Conservation (phyloP, 2,888 invertebrate genomes). For the Hedychridium roseum region DNA sequence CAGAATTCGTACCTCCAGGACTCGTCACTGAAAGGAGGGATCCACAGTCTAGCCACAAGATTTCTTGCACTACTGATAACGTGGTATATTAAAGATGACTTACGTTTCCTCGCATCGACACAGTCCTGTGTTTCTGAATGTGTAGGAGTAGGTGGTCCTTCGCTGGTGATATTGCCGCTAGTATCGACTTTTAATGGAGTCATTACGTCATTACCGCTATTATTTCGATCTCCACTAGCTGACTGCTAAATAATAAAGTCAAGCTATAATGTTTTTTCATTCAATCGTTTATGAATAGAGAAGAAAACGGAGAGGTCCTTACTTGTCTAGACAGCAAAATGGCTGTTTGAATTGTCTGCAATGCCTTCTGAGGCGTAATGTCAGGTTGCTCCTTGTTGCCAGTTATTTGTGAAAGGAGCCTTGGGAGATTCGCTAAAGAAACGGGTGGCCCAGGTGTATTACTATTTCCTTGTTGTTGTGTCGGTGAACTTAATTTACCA, state of each 20-base stretch:
- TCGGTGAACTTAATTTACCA: constrained; percentile 57
- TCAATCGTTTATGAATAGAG: not conserved
- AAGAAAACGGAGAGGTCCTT: constrained; percentile 29
- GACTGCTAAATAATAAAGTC: constrained; percentile 47
- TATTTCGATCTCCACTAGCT: constrained; percentile 52
- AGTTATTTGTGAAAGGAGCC: constrained; percentile 66
- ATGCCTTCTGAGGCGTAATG: constrained; percentile 67
- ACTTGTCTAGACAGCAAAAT: constrained; percentile 61
- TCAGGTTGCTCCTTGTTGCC: constrained; percentile 65
- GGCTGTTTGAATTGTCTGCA: constrained; percentile 67
- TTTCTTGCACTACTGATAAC: too few relatives aligned
- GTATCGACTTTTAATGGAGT: constrained; percentile 68
- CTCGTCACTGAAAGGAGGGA: constrained; percentile 59
- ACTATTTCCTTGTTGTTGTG: constrained; percentile 52
- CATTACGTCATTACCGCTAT: constrained; percentile 57
- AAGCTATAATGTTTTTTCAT: not conserved
- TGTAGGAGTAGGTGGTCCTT: constrained; percentile 81
- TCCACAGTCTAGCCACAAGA: constrained; percentile 7
- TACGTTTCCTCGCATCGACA: constrained; percentile 72
- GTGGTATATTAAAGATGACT: too few relatives aligned
- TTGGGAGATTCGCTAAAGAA: constrained; percentile 65
- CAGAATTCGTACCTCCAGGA: constrained; percentile 59
- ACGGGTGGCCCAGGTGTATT: constrained; percentile 64
- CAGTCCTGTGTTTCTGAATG: constrained; percentile 77
- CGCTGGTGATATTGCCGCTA: constrained; percentile 61